Evolutionary conservation across 1,140 invertebrate species (phyloP), one percentile per base, ranked within the genome.

Genomic region (Phymorhynchus buccinoides): DNA sequence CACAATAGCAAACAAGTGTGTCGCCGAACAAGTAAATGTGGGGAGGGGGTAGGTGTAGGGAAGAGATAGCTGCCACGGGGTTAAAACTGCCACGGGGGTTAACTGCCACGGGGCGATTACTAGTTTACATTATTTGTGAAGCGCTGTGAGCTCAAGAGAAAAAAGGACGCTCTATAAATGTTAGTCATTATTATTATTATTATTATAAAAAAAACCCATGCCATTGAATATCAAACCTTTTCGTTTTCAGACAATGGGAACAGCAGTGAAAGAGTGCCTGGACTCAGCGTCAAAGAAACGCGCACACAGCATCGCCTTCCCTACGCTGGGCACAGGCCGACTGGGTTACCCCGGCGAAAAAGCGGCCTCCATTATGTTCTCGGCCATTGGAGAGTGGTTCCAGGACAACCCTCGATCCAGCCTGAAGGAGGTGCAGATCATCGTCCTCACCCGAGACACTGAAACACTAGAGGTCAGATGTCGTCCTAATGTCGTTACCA

Each of bases 281-380:
- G 30, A 79, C 27, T 18, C 35, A 56, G 90, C 88, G 6, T 68
- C 80, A 16, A 83, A 66, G 27, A 32, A 48, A 4, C 66, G 66
- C 16, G 39, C 44, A 27, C 83, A 75, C 35, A 88, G 85, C 30
- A 86, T 91, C 14, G 88, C 88, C 27, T 88, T 91, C 41, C 90
- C 90, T n/a, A 87, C 88, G 0, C 75, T 91, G 18, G 90, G 90
- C 14, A 89, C 89, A 6, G 90, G 89, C 7, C 85, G 78, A 27
- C 86, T 89, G 4, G 82, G 85, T 14, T 89, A 87, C 75, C 90
- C 90, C 12, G 16, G 75, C 3, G 86, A 87, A 75, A 35, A 86
- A 52, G 88, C 87, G 27, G 89, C 90, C 12, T 56, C 68, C 39
- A 83, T 62, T 16, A 87, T 90, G 80, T 85, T 86, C 27, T 80